Evolutionary conservation across 2,113 vertebrate species (phyloP).

Genomic region (Grus americana): DNA sequence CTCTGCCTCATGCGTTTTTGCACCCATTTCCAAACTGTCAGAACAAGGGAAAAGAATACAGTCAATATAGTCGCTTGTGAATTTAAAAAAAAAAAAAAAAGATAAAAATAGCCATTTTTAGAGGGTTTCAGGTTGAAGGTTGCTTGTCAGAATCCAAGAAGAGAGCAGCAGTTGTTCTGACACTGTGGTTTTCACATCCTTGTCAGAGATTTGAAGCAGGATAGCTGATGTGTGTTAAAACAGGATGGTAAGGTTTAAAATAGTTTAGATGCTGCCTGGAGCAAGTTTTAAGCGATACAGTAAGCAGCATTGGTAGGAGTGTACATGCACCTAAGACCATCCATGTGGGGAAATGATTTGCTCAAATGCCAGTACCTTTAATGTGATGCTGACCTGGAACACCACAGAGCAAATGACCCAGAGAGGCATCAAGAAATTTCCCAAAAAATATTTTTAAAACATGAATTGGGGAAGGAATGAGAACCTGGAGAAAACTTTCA

Average conservation of each 20-base stretch:
- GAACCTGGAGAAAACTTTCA: background rate
- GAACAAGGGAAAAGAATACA: background rate
- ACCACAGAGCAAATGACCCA: background rate
- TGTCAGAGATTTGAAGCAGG: slow-evolving; percentile 78
- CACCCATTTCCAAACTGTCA: background rate
- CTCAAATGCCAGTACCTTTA: background rate
- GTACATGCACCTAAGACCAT: slow-evolving; percentile 44
- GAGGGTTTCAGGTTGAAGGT: slow-evolving; percentile 72
- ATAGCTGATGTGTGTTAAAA: slow-evolving; percentile 77
- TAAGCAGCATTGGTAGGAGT: slow-evolving; percentile 67
- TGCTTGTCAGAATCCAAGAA: slow-evolving; percentile 74
- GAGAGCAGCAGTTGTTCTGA: slow-evolving; percentile 81
- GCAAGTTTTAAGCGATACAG: slow-evolving; percentile 59
- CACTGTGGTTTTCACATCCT: slow-evolving; percentile 79
- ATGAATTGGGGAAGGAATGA: background rate
- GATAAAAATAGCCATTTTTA: slow-evolving; percentile 66
- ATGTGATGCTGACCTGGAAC: background rate
- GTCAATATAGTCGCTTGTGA: slow-evolving; percentile 56
- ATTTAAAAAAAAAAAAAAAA: background rate
- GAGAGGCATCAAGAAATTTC: background rate
- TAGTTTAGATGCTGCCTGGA: slow-evolving; percentile 75
- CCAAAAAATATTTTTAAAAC: background rate
- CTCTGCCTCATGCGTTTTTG: background rate
- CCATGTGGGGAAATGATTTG: background rate
- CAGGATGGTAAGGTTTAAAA: slow-evolving; percentile 75